A percentile compares a stretch with the other conserved stretches of the same genome.
Evolutionary conservation across 2,113 vertebrate species (phyloP).

Genomic region (Varanus salvator): DNA sequence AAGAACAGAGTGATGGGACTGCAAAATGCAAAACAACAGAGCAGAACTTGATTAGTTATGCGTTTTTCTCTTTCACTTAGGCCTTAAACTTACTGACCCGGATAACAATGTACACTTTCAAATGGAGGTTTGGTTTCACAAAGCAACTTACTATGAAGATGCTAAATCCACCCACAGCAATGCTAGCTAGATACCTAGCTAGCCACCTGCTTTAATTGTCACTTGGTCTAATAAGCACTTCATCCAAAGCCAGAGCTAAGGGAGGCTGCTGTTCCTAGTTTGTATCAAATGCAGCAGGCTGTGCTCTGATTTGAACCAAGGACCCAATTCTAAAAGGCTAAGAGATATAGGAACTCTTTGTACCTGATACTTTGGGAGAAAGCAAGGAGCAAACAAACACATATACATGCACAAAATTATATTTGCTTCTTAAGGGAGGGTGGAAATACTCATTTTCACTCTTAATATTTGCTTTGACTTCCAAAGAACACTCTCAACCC

Average conservation of each 20-base stretch:
- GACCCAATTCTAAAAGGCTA: not conserved
- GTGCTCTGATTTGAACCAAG: not conserved
- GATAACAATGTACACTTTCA: not conserved
- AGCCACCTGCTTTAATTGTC: not conserved
- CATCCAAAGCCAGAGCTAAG: not conserved
- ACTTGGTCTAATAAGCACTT: not conserved
- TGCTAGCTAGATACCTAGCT: too few relatives aligned
- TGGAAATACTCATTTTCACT: not conserved
- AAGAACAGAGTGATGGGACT: not conserved
- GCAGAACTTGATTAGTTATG: not conserved
- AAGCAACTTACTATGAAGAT: not conserved
- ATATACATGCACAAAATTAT: not conserved
- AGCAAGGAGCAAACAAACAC: too few relatives aligned
- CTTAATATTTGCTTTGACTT: not conserved
- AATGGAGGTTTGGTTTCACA: not conserved
- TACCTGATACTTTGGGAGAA: not conserved
- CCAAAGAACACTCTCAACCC: not conserved
- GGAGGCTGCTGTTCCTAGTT: not conserved
- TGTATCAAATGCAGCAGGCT: not conserved
- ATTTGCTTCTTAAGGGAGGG: not conserved
- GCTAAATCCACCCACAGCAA: too few relatives aligned
- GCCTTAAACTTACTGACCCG: too few relatives aligned
- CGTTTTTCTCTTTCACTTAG: not conserved
- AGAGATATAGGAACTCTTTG: not conserved
- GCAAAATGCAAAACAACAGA: not conserved